Evolutionary conservation across 2,888 invertebrate species (phyloP), one percentile per base, ranked within the genome.

Genomic region (Leptarthrus brevirostris): DNA sequence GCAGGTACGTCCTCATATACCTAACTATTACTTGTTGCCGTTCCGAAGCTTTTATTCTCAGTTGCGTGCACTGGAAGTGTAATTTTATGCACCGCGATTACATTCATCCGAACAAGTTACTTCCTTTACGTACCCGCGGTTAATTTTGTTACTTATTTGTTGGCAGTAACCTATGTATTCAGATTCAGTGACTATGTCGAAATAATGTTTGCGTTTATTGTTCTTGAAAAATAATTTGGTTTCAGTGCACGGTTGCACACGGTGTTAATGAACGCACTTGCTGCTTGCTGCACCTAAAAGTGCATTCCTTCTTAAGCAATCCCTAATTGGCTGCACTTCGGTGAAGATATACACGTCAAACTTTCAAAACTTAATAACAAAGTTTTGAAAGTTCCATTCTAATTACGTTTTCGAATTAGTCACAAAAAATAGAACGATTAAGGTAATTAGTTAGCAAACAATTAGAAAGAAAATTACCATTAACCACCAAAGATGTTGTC

Each of bases 281-380:
- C 24, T 18, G 36, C 5, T n/a, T 34, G 34, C n/a, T 34, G 20
- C 20, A 58, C n/a, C 8, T 16, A 56, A 49, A 58, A 36, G 36
- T 58, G 58, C 58, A 58, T 58, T 10, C 18, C 20, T 58, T 58
- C 36, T 36, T 36, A 20, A 36, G 10, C 1, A 36, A 66, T 22
- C 47, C 10, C 47, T 66, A 66, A 66, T 66, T 66, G 64, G 64
- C 44, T 66, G 64, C 64, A 66, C 64, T 26, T 24, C 47, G 64
- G 40, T 66, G 64, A 16, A 3, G 14, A 24, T 66, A 64, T 36
- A n/a, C n/a, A n/a, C n/a, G n/a, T n/a, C n/a, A n/a, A n/a, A n/a
- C n/a, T n/a, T n/a, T n/a, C n/a, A n/a, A n/a, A n/a, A n/a, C n/a
- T n/a, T n/a, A n/a, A n/a, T n/a, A n/a, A n/a, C n/a, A n/a, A n/a